These are phyloP conservation scores for Manduca sexta DNA, from an alignment of 1,140 invertebrate genomes.

Conservation along the genomic window DNA sequence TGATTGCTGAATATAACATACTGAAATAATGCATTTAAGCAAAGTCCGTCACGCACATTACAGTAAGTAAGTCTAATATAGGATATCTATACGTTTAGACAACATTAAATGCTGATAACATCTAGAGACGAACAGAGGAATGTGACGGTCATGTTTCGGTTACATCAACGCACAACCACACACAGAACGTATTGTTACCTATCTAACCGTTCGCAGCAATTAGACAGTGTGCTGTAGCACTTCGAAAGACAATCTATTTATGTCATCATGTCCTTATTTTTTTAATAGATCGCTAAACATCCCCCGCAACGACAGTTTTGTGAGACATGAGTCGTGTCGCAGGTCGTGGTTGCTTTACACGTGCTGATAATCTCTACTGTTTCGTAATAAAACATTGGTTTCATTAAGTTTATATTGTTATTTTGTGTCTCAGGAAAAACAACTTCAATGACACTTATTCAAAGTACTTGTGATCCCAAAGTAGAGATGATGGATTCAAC, in stretches of 20 bases:
- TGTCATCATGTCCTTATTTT: conserved; percentile 71
- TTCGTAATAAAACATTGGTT: conserved; percentile 8
- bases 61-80: background rate
- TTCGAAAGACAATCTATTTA: conserved; percentile 65
- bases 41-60: conserved; percentile 3
- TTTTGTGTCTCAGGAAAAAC: background rate
- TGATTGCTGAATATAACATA: conserved; percentile 42
- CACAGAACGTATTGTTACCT: conserved; percentile 37
- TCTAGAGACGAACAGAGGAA: conserved; percentile 58
- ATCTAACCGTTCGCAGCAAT: conserved; percentile 36
- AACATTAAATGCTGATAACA: conserved; percentile 45
- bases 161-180: conserved; percentile 62
- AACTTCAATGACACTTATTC: conserved; percentile 52
- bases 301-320: conserved; percentile 57
- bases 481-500: conserved; percentile 40
- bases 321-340: conserved; percentile 56
- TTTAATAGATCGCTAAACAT: conserved; percentile 69
- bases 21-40: conserved; percentile 20
- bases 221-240: conserved; percentile 32
- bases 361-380: conserved; percentile 31
- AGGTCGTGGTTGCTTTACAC: conserved; percentile 56
- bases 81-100: conserved; percentile 4
- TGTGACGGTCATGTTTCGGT: conserved; percentile 71
- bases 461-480: conserved; percentile 37
- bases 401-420: conserved; percentile 1